A percentile compares a stretch with the other conserved stretches of the same genome.
Conservation (phyloP, 37 sponge, comb jelly and placozoan genomes). For the Theonella swinhoei region DNA sequence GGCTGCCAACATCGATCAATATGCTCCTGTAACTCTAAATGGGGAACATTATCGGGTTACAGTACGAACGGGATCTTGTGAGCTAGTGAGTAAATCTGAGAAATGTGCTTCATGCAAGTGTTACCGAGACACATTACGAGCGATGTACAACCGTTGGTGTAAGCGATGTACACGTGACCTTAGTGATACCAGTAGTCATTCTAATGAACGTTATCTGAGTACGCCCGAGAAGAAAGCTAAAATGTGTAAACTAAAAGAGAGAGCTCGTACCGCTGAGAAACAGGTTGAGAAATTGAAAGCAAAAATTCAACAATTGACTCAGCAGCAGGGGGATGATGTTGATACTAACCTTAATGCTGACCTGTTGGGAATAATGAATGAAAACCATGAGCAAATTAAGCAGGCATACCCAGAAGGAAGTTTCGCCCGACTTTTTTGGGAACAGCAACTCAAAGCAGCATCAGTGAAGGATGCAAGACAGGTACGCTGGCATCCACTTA, state of each 20-base stretch:
- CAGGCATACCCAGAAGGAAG: conserved; percentile 18
- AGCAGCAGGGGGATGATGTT: not conserved
- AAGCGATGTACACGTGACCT: not conserved
- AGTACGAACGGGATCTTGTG: conserved; percentile 22
- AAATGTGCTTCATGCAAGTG: conserved; percentile 10
- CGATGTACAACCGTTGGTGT: conserved; percentile 24
- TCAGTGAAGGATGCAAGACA: conserved; percentile 12
- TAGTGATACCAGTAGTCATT: not conserved
- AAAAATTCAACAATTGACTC: conserved; percentile 1
- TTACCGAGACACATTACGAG: conserved; percentile 14
- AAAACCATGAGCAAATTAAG: not conserved
- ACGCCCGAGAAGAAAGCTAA: conserved; percentile 34
- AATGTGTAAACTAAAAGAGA: not conserved
- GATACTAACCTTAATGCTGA: conserved; percentile 34
- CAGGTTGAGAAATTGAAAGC: not conserved
- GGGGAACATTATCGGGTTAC: conserved; percentile 1
- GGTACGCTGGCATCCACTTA: conserved; percentile 61
- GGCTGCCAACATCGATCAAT: conserved; percentile 1
- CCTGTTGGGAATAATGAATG: conserved; percentile 20
- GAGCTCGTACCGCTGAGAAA: conserved; percentile 10
- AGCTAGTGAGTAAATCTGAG: not conserved
- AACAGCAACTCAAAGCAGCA: conserved; percentile 39
- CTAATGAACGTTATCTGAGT: conserved; percentile 16
- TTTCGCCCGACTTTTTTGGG: conserved; percentile 39
- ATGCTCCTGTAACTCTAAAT: not conserved